Evolutionary conservation across 1,140 invertebrate species (phyloP), one percentile per base, ranked within the genome.

Genomic region (Apis florea): DNA sequence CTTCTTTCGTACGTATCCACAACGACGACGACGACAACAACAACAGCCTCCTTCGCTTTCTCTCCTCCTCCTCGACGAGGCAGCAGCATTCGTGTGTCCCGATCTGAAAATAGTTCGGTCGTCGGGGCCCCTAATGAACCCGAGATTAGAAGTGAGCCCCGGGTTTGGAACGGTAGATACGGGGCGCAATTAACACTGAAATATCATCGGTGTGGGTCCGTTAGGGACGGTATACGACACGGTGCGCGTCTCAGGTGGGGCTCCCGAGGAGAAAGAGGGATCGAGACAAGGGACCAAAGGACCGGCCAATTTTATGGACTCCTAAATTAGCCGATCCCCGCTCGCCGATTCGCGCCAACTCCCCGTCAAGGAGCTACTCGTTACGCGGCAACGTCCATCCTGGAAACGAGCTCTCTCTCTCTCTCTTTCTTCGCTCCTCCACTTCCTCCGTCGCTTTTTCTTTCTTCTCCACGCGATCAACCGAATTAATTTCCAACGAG

Each of bases 171-270:
- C 88, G 82, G 84, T 87, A 90, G 91, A 92, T 92, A 92, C 89
- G 85, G 87, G 76, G 85, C 63, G 90, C 89, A 92, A 93, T 92
- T 92, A 93, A 93, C 89, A 90, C 90, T 90, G 86, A 93, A 91
- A 92, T 92, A 92, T 93, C 90, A 91, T 92, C 90, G 82, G 88
- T 87, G 87, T 88, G 84, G 85, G 82, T 87, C 85, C 83, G 78
- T 90, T 88, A 84, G 88, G 85, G 85, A 85, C 85, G 81, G 68
- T 75, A 84, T 82, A 89, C 82, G 84, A 40, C 31, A 40, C 31
- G 31, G 31, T 40, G 51, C 26, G 53, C 81, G 72, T 84, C 78
- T 83, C 78, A 80, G 72, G 56, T 85, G 78, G 85, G 80, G 68
- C 83, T 83, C 77, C 53, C 61, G 54, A 75, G 75, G 59, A 79